A percentile compares a stretch with the other conserved stretches of the same genome.
phyloP scores from a whole-genome alignment of 2,113 vertebrate genomes.

The Maccullochella peelii region DNA sequence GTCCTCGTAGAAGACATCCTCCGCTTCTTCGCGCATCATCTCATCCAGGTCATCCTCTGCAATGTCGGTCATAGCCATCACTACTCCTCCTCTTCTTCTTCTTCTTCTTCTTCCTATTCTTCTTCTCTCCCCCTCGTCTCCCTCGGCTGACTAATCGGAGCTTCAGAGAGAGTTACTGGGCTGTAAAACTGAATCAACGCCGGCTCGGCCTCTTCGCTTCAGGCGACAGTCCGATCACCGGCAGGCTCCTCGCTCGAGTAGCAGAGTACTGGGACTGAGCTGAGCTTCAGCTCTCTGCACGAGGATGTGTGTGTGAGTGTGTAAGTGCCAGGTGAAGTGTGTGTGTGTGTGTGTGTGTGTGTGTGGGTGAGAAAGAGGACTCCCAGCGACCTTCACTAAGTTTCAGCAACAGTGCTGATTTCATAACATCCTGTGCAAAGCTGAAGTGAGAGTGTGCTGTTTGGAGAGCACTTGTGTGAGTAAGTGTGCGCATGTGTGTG shows the following conservation, averaged over 20 bases:
- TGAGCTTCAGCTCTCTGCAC: constrained; percentile 63
- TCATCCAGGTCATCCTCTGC: constrained; percentile 78
- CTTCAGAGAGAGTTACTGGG: constrained; percentile 44
- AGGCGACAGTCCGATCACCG: constrained; percentile 58
- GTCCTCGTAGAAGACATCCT: constrained; percentile 82
- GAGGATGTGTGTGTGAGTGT: constrained; percentile 39
- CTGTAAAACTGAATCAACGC: constrained; percentile 66
- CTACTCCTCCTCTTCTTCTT: constrained; percentile 51
- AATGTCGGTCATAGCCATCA: constrained; percentile 76
- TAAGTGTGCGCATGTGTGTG: constrained; percentile 67
- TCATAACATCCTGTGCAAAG: constrained; percentile 84
- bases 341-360: constrained; percentile 40
- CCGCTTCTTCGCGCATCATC: constrained; percentile 81
- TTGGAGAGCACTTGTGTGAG: constrained; percentile 72
- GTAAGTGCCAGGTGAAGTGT: constrained; percentile 57
- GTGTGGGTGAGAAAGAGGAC: constrained; percentile 61
- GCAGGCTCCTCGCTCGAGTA: constrained; percentile 58
- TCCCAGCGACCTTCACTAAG: constrained; percentile 70
- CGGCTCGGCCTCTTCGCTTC: constrained; percentile 64
- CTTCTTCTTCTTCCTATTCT: background rate
- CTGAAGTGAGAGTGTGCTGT: constrained; percentile 73
- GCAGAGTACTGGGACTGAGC: constrained; percentile 64
- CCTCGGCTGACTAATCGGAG: constrained; percentile 39
- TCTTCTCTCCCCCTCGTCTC: constrained; percentile 12
- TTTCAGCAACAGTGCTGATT: constrained; percentile 81